Percentiles rank a stretch among this genome's conserved stretches.
Conservation (phyloP, 2,797 vertebrate genomes). For the Oreonectes daqikongensis region DNA sequence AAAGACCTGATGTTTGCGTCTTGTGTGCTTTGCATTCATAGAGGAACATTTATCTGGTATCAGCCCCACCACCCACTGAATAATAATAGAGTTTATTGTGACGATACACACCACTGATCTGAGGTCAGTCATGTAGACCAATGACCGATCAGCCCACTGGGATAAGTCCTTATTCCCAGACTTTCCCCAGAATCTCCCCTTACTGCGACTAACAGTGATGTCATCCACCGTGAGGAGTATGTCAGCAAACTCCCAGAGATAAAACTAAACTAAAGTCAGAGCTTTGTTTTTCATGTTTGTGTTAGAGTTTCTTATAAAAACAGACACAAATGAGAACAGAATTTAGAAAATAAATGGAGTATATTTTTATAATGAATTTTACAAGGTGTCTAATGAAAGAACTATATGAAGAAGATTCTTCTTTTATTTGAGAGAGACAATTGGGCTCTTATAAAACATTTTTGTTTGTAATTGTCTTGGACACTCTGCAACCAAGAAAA, state of each 20-base stretch:
- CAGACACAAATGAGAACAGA: not conserved
- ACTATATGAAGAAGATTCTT: too few relatives aligned
- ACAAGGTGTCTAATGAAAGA: too few relatives aligned
- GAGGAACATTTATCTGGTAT: not conserved
- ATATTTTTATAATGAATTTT: too few relatives aligned
- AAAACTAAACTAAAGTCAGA: not conserved
- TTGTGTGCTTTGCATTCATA: not conserved
- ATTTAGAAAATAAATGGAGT: not conserved
- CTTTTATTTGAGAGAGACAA: not conserved
- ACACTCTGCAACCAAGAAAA: too few relatives aligned
- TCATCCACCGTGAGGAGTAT: not conserved
- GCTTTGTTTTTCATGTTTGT: not conserved
- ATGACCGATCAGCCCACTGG: not conserved
- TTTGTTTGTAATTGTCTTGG: too few relatives aligned
- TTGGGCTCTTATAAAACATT: not conserved
- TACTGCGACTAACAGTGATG: slow-evolving; percentile 19
- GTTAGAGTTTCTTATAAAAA: too few relatives aligned
- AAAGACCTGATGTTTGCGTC: not conserved
- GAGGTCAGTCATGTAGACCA: not conserved
- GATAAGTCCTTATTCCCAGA: slow-evolving; percentile 1
- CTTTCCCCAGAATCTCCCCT: not conserved
- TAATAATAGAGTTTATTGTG: slow-evolving; percentile 13
- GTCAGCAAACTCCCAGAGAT: not conserved
- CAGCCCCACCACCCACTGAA: not conserved
- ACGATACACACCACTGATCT: slow-evolving; percentile 5